Base-by-base conservation (phyloP, 2,888 invertebrate species). In the Chromoteleia sp. region DNA sequence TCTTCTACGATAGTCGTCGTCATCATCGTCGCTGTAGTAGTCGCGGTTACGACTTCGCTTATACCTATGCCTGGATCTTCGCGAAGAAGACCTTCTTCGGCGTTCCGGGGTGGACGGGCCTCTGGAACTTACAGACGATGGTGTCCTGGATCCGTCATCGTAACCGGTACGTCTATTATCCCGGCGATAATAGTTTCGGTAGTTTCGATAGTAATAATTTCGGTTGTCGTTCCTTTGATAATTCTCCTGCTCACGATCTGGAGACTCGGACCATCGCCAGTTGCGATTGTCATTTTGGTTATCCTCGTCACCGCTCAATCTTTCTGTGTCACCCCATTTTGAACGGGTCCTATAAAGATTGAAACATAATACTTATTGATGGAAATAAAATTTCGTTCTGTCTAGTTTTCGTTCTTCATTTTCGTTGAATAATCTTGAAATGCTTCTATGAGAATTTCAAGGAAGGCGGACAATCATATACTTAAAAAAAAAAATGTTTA, bases 201-300 rank as follows among this genome's bases (percentile, higher is more conserved):
- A 67, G 29, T 73, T 52, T 15, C 82, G 74, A 3, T 70, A 17
- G 3, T 70, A 48, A 3, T 58, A 58, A 45, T 61, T 71, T 5
- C 83, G 84, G 41, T 74, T 79, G 48, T 82, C 78, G 56, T 79
- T 79, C 17, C 82, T 39, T 10, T 63, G 76, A 54, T 83, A 78
- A 54, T 50, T 84, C 52, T 84, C 84, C 36, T 75, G 70, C 29
- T 89, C 88, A 0, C 75, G 85, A 84, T 96, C 96, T 0, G 96
- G 96, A 43, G 96, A 96, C 88, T 95, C 95, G 0, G 96, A 96
- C 96, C 96, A 96, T 82, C 96, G 93, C 96, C 96, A 96, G 68
- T 93, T 92, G 21, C 91, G 89, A 30, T 85, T 85, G 15, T 91
- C 61, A n/a, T 80, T 70, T 4, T 78, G 77, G 7, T 56, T 68